Conservation (phyloP, 2,113 vertebrate genomes). For the Zapornia atra region DNA sequence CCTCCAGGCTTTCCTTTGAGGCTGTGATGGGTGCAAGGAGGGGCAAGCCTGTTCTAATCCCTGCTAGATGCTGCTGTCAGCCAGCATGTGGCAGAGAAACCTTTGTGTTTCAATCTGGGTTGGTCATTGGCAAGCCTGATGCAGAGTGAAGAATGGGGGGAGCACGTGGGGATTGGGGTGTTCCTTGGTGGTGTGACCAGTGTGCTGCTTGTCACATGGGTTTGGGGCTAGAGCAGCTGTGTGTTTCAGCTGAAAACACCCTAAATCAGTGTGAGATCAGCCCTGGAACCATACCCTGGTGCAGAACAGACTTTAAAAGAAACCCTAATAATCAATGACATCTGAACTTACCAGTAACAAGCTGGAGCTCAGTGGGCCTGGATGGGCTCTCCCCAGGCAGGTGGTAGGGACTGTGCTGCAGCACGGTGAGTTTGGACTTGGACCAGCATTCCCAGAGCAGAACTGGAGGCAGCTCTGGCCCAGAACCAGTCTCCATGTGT, state of each 20-base stretch:
- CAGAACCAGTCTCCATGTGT: neutral
- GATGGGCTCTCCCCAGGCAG: neutral
- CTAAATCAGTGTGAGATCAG: neutral
- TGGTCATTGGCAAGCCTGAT: neutral
- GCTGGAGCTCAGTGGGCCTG: fast-evolving
- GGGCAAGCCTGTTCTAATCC: neutral
- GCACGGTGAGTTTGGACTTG: neutral
- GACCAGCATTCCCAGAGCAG: neutral
- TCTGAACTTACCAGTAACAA: neutral
- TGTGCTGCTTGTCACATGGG: fast-evolving
- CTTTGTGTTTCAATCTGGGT: neutral
- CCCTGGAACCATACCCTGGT: neutral
- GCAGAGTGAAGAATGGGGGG: neutral
- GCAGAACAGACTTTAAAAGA: neutral
- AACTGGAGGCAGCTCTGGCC: neutral
- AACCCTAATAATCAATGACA: neutral
- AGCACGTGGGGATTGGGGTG: neutral
- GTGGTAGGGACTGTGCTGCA: neutral
- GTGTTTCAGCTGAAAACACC: neutral
- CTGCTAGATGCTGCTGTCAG: neutral
- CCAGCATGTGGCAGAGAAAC: neutral
- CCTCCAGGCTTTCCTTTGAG: neutral
- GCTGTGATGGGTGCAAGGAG: neutral
- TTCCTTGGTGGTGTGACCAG: neutral
- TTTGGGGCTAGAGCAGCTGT: neutral